These are phyloP conservation scores for Brachionus paranguensis DNA, from an alignment of 1,140 invertebrate genomes.

Conservation along the genomic window DNA sequence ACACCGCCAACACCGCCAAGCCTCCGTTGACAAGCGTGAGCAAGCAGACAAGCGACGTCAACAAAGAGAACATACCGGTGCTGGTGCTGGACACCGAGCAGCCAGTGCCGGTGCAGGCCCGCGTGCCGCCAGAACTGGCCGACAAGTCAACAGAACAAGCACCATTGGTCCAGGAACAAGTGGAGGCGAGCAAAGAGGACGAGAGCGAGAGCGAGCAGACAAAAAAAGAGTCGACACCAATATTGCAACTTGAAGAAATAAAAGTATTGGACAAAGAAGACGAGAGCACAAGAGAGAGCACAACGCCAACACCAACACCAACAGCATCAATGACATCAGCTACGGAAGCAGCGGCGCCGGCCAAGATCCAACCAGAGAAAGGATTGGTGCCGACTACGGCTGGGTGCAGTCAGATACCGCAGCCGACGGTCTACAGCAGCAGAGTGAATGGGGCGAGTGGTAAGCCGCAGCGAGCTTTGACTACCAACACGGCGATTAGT, in stretches of 20 bases:
- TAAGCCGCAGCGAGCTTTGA: neutral
- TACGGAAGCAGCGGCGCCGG: neutral
- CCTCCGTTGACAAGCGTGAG: conserved; percentile 58
- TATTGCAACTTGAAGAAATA: neutral
- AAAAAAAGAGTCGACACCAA: neutral
- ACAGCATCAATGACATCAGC: neutral
- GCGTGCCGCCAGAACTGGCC: fast-evolving
- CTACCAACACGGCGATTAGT: neutral
- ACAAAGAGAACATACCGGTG: neutral
- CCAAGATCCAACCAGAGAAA: neutral
- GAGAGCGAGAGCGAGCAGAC: neutral
- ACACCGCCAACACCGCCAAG: neutral
- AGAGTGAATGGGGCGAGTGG: too few species aligned
- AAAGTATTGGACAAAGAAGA: neutral
- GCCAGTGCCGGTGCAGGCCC: neutral
- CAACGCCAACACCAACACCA: neutral
- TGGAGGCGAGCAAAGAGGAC: neutral
- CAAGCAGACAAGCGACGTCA: conserved; percentile 52
- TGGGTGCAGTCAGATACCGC: neutral
- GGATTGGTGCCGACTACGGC: too few species aligned
- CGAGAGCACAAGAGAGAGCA: neutral
- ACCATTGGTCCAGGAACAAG: too few species aligned
- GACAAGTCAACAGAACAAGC: too few species aligned
- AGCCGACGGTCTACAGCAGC: neutral
- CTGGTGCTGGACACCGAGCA: neutral